Conservation (phyloP, 2,113 vertebrate genomes). For the Oophaga pumilio region DNA sequence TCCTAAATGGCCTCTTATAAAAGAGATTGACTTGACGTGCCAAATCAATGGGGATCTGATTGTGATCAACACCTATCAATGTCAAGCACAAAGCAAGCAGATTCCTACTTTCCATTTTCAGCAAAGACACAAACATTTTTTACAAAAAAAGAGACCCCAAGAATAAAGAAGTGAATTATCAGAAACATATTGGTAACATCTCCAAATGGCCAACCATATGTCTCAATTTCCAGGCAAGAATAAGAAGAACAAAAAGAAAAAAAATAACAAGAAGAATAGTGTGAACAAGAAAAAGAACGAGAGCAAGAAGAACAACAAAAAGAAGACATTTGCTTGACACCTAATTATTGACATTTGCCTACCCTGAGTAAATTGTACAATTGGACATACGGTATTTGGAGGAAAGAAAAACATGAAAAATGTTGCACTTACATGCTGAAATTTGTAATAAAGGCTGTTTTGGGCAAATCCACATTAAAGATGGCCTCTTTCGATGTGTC, state of each 20-base stretch:
- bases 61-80: too few species aligned
- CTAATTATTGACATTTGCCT: background rate
- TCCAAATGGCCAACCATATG: background rate
- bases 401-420: background rate
- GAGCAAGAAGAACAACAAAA: too few species aligned
- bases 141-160: too few species aligned
- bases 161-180: background rate
- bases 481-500: constrained; percentile 76
- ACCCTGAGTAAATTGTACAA: background rate
- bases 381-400: background rate
- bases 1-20: too few species aligned
- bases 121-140: too few species aligned
- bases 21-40: too few species aligned
- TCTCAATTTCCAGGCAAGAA: background rate
- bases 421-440: constrained; percentile 83
- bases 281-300: too few species aligned
- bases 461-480: constrained; percentile 90
- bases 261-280: too few species aligned
- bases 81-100: too few species aligned
- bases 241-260: too few species aligned
- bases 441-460: constrained; percentile 91
- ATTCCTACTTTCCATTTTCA: too few species aligned
- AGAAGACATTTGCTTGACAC: background rate
- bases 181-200: background rate
- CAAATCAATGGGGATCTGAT: too few species aligned